These are phyloP conservation scores for Caenorhabditis afra DNA, from an alignment of 2,888 invertebrate species.

Conservation along the genomic window DNA sequence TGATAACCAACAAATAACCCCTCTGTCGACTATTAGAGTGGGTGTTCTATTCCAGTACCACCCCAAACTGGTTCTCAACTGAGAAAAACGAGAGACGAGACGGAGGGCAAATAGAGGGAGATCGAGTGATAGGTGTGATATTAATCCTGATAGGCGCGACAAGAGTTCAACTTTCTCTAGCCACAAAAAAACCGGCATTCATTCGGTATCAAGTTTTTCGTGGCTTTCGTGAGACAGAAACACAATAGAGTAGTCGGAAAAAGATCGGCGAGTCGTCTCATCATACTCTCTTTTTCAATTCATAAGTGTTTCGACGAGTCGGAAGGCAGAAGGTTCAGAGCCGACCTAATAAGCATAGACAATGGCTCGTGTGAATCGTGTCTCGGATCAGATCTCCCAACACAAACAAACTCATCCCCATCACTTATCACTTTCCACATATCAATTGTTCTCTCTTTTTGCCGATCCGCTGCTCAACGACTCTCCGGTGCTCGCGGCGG, in stretches of 20 bases:
- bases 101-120: constrained; percentile 8
- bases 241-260: neutral
- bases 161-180: constrained; percentile 15
- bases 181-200: constrained; percentile 15
- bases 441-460: constrained; percentile 29
- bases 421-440: constrained; percentile 41
- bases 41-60: neutral
- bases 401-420: constrained; percentile 14
- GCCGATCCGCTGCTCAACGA: constrained; percentile 30
- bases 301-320: too few relatives aligned
- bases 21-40: neutral
- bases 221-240: neutral
- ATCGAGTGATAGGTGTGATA: neutral
- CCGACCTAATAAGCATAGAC: too few relatives aligned
- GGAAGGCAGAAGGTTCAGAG: too few relatives aligned
- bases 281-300: neutral
- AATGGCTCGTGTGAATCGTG: too few relatives aligned
- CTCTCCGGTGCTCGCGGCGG: constrained; percentile 14
- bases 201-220: constrained; percentile 24
- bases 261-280: constrained; percentile 6
- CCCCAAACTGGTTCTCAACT: neutral
- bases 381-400: too few relatives aligned
- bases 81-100: neutral
- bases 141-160: neutral
- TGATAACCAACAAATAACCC: neutral